phyloP scores from a whole-genome alignment of 2,113 vertebrate genomes.

The Paraplagusia blochii region DNA sequence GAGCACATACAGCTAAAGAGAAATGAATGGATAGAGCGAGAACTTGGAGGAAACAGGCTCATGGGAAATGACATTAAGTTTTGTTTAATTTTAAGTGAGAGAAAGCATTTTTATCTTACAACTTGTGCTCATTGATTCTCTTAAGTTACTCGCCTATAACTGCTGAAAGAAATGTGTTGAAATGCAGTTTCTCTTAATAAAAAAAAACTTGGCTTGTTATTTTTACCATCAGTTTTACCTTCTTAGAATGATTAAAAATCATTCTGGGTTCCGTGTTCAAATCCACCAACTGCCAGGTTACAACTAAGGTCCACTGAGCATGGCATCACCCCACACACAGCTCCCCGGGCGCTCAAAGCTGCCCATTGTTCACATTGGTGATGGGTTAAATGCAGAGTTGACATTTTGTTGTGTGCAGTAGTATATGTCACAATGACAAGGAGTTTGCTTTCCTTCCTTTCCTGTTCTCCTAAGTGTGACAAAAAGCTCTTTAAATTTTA shows the following conservation, averaged over 20 bases:
- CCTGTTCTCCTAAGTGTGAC: too few relatives aligned
- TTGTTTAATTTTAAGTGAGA: not conserved
- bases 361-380: too few relatives aligned
- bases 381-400: too few relatives aligned
- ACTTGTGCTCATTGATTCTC: not conserved
- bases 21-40: slow-evolving; percentile 32
- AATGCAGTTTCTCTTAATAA: not conserved
- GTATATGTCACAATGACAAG: too few relatives aligned
- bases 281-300: too few relatives aligned
- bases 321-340: too few relatives aligned
- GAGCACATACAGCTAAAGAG: slow-evolving; percentile 8
- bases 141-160: not conserved
- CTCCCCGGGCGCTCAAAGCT: too few relatives aligned
- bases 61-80: slow-evolving; percentile 23
- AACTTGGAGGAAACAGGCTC: slow-evolving; percentile 11
- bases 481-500: too few relatives aligned
- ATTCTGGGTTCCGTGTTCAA: too few relatives aligned
- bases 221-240: not conserved
- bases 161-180: not conserved
- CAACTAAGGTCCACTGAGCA: too few relatives aligned
- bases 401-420: too few relatives aligned
- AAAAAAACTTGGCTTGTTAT: not conserved
- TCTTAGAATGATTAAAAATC: not conserved
- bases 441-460: too few relatives aligned
- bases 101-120: slow-evolving; percentile 21